Base-by-base conservation (phyloP, 2,888 invertebrate genomes). In the Conchocele bisecta region DNA sequence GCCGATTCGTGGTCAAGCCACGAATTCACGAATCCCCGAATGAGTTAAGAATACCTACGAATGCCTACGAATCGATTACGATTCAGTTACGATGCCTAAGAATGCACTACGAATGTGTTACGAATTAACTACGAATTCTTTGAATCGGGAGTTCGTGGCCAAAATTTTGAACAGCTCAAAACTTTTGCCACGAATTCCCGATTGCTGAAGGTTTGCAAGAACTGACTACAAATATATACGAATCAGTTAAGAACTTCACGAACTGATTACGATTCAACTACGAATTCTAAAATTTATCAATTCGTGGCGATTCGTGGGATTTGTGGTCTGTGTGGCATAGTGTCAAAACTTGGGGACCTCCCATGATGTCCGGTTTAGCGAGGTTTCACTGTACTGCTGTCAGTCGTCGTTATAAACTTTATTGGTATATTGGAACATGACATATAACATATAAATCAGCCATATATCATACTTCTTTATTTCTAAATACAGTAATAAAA, bases 141-240 rank as follows among this genome's bases (percentile, higher is more conserved):
- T n/a, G 26, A 48, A 28, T 48, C 13, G 48, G 48, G 28, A 24
- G 56, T 64, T 64, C 64, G 46, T 33, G 64, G 37, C 56, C 64
- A 64, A 44, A 46, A 33, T 26, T 63, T 63, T 63, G 63, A 63
- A 63, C 54, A 63, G 63, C 53, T 53, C 63, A 63, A 63, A 54
- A 15, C 26, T n/a, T 46, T 48, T 33, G 31, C 35, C 53, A 53
- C 48, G 48, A 26, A 48, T 48, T 48, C 29, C 48, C 7, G 48
- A 46, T n/a, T n/a, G n/a, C n/a, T n/a, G n/a, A n/a, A n/a, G n/a
- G n/a, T n/a, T n/a, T n/a, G 42, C 42, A 42, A 28, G 48, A 48
- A 48, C 26, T 48, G 29, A 28, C 48, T 48, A 28, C 48, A 31
- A 48, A 48, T 28, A 9, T 48, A 11, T 28, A 48, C 4, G 48